Conservation (phyloP, 2,797 vertebrate genomes). For the Morelia viridis region DNA sequence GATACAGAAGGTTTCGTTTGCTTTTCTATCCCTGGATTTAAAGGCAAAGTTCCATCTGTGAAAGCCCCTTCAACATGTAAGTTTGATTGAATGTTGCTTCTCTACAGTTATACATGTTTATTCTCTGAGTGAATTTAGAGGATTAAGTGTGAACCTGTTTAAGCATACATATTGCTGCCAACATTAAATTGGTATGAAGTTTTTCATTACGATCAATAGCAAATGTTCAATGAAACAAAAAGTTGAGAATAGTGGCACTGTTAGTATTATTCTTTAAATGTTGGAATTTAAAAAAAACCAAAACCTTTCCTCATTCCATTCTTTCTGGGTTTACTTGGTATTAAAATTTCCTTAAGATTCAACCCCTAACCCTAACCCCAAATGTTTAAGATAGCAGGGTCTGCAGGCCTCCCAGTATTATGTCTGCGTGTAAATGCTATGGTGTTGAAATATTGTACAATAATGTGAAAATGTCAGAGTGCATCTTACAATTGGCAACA, state of each 20-base stretch:
- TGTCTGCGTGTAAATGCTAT: not conserved
- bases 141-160: not conserved
- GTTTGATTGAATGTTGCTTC: not conserved
- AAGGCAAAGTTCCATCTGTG: fast-evolving
- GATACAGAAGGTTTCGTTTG: fast-evolving
- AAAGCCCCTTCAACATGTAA: not conserved
- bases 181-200: not conserved
- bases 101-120: not conserved
- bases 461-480: not conserved
- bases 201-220: not conserved
- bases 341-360: not conserved
- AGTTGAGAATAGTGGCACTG: not conserved
- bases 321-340: not conserved
- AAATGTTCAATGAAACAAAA: not conserved
- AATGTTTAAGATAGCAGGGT: not conserved
- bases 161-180: fast-evolving
- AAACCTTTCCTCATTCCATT: not conserved
- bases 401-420: not conserved
- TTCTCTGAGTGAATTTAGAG: not conserved
- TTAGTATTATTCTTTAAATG: not conserved
- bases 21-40: not conserved
- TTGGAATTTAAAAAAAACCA: fast-evolving
- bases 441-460: not conserved
- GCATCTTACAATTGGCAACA: not conserved
- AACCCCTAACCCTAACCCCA: not conserved